A percentile compares a stretch with the other conserved stretches of the same genome.
Conservation (phyloP, 2,113 vertebrate species). For the Myotis lucifugus region DNA sequence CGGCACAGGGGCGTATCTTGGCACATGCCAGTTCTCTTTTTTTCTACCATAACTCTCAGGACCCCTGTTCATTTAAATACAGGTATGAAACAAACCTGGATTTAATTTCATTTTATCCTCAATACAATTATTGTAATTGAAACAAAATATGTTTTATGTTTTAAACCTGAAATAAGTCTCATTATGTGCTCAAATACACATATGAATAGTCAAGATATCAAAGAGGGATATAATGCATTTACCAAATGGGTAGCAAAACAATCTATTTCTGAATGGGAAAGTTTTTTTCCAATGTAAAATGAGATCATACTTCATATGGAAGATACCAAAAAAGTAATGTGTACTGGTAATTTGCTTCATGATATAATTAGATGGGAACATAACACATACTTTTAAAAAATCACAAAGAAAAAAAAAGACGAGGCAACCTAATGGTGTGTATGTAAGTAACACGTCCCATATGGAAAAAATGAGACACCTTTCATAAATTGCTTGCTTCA, state of each 20-base stretch:
- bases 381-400: constrained; percentile 15
- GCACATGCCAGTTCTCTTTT: background rate
- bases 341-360: constrained; percentile 50
- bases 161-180: constrained; percentile 43
- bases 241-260: constrained; percentile 41
- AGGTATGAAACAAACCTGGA: constrained; percentile 20
- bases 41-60: background rate
- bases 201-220: constrained; percentile 26
- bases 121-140: constrained; percentile 3
- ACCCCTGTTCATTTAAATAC: background rate
- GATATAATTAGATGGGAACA: constrained; percentile 46
- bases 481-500: constrained; percentile 45
- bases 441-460: constrained; percentile 48
- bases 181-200: background rate
- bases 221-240: constrained; percentile 33
- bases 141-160: constrained; percentile 19
- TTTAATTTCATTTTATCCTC: constrained; percentile 13
- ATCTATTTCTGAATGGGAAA: constrained; percentile 7
- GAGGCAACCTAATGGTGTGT: constrained; percentile 54
- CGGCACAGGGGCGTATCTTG: background rate
- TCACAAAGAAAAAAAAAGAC: constrained; percentile 56
- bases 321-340: constrained; percentile 54
- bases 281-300: constrained; percentile 31
- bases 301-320: constrained; percentile 48
- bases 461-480: constrained; percentile 71